These are phyloP conservation scores for Cephalopholis sonnerati DNA, from an alignment of 2,113 vertebrate genomes.

Conservation along the genomic window DNA sequence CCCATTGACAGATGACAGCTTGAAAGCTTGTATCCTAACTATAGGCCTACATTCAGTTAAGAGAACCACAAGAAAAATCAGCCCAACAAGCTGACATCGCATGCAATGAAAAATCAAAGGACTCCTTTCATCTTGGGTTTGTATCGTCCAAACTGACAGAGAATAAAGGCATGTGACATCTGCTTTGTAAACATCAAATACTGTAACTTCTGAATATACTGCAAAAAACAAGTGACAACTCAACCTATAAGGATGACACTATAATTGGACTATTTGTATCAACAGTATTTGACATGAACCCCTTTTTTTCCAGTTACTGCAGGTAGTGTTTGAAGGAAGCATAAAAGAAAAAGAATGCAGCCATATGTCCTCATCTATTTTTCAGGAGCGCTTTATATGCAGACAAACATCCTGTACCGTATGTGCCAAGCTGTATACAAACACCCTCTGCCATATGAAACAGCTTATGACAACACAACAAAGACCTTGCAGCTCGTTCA, in stretches of 20 bases:
- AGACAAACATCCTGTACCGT: not conserved
- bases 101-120: not conserved
- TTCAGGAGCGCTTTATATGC: not conserved
- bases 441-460: constrained; percentile 8
- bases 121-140: not conserved
- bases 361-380: not conserved
- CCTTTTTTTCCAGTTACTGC: not conserved
- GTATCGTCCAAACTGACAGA: not conserved
- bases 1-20: constrained; percentile 18
- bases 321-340: not conserved
- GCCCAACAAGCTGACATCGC: not conserved
- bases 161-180: not conserved
- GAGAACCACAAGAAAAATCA: not conserved
- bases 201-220: not conserved
- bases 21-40: constrained; percentile 6
- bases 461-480: constrained; percentile 31
- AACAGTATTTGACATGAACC: not conserved
- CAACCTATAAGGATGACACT: not conserved
- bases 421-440: constrained; percentile 1
- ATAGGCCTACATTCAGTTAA: not conserved
- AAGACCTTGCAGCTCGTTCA: constrained; percentile 6
- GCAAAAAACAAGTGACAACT: not conserved
- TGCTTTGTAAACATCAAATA: not conserved
- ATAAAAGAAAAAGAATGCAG: not conserved
- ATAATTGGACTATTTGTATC: not conserved